Percentiles rank a stretch among this genome's conserved stretches.
These are phyloP conservation scores for Pseudomyrmex sp. DNA, from an alignment of 1,140 invertebrate species.

Conservation along the genomic window DNA sequence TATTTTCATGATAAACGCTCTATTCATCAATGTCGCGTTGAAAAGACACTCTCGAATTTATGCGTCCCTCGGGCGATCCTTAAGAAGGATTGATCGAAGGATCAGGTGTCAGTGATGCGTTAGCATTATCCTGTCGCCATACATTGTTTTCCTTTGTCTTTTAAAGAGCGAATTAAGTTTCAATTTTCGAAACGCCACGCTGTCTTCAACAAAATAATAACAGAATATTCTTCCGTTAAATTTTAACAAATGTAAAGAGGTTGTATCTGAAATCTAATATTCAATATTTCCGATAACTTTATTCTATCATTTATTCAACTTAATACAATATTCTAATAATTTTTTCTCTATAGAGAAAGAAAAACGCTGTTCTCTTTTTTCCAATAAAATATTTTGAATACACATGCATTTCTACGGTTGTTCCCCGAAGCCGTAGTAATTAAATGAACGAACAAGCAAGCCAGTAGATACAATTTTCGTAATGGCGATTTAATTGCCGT, in stretches of 20 bases:
- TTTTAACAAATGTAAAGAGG: neutral
- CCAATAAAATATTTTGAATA: conserved; percentile 33
- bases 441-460: conserved; percentile 10
- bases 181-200: conserved; percentile 11
- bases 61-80: conserved; percentile 43
- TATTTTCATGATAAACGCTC: conserved; percentile 58
- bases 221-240: neutral
- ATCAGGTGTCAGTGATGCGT: conserved; percentile 55
- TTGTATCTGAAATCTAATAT: too few species aligned
- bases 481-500: too few species aligned
- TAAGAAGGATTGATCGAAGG: conserved; percentile 61
- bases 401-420: conserved; percentile 24
- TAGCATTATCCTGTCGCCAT: conserved; percentile 41
- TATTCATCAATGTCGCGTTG: conserved; percentile 53
- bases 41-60: conserved; percentile 55
- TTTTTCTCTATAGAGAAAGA: too few species aligned
- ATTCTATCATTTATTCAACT: neutral
- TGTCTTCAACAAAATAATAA: neutral
- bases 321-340: neutral
- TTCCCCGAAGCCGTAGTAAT: conserved; percentile 21
- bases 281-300: neutral
- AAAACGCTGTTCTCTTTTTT: neutral
- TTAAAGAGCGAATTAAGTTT: conserved; percentile 52
- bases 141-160: conserved; percentile 48
- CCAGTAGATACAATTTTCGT: neutral